Conservation (phyloP, 2,888 invertebrate species). For the Prosapia bicincta region DNA sequence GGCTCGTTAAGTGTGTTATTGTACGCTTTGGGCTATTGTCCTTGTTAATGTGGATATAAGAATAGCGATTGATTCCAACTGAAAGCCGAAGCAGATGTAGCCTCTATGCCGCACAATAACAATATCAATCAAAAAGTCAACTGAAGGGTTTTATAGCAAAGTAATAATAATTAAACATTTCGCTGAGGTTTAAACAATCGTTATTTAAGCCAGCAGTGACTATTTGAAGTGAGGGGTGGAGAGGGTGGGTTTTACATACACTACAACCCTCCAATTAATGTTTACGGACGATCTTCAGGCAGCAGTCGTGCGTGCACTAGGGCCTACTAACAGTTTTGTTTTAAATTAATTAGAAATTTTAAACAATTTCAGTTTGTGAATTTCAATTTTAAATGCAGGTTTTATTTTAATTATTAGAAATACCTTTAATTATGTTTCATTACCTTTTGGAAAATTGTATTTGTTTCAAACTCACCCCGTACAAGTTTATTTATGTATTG, state of each 20-base stretch:
- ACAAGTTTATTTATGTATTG: too few relatives aligned
- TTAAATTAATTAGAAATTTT: background rate
- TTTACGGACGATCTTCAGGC: background rate
- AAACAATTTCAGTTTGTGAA: too few relatives aligned
- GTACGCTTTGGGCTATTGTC: background rate
- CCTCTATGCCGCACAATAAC: background rate
- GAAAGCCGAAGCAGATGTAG: background rate
- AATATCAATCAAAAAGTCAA: background rate
- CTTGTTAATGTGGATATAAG: background rate
- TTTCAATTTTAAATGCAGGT: too few relatives aligned
- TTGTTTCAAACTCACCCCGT: too few relatives aligned
- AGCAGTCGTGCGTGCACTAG: background rate
- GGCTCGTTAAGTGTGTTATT: background rate
- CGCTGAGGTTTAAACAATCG: background rate
- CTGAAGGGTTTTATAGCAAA: background rate
- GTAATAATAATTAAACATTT: conserved; percentile 2
- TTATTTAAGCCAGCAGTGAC: background rate
- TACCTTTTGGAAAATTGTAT: too few relatives aligned
- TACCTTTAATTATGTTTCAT: too few relatives aligned
- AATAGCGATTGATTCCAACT: background rate
- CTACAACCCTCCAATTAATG: background rate
- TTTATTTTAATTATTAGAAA: too few relatives aligned
- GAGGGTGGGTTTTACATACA: background rate
- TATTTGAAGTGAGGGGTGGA: background rate
- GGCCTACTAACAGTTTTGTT: background rate